phyloP scores from a whole-genome alignment of 2,888 invertebrate species.

The Carabus problematicus region DNA sequence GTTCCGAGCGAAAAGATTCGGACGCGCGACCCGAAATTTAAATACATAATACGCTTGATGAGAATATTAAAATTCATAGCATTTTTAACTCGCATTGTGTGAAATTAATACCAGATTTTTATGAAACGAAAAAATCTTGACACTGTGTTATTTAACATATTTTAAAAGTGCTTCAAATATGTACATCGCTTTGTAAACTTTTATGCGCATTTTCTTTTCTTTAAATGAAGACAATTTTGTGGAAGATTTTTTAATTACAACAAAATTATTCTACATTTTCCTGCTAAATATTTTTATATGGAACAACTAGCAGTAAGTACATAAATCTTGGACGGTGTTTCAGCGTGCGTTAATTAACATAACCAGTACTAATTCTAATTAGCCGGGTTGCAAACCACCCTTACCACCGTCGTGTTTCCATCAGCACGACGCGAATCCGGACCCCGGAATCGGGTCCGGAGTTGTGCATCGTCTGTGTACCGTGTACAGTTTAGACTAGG shows the following conservation, averaged over 20 bases:
- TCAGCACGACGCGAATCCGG: neutral
- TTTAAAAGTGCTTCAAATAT: slow-evolving; percentile 15
- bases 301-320: neutral
- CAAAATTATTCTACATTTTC: neutral
- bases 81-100: slow-evolving; percentile 16
- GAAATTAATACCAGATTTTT: slow-evolving; percentile 38
- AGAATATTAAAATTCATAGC: slow-evolving; percentile 33
- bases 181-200: neutral
- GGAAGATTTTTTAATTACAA: neutral
- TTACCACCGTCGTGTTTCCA: neutral
- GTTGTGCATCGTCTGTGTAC: slow-evolving; percentile 4
- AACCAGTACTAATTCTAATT: slow-evolving; percentile 42
- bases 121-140: neutral
- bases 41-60: slow-evolving; percentile 37
- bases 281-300: slow-evolving; percentile 13
- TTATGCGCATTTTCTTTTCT: neutral
- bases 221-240: neutral
- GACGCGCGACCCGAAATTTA: slow-evolving; percentile 25
- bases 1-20: slow-evolving; percentile 27
- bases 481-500: neutral
- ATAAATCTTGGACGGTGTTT: slow-evolving; percentile 7
- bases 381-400: slow-evolving; percentile 9
- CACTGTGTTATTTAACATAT: slow-evolving; percentile 5
- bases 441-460: neutral
- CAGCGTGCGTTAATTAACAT: slow-evolving; percentile 36